Evolutionary conservation across 2,888 invertebrate genomes (phyloP).

Genomic region (Zaprionus lineosus): DNA sequence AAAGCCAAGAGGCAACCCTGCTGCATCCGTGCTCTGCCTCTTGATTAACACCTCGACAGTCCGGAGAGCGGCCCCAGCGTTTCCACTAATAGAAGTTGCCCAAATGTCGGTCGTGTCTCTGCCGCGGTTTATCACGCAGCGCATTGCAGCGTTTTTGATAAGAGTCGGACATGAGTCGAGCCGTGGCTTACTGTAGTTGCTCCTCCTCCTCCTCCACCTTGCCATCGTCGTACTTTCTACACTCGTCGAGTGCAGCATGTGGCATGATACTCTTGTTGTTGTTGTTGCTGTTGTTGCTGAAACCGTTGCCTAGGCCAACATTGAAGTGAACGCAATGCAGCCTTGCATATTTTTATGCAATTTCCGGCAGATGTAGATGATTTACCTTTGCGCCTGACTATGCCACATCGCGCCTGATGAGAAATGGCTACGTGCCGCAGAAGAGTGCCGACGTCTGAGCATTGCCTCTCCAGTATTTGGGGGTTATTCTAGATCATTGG

Average conservation of each 20-base stretch:
- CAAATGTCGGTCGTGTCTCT: slow-evolving; percentile 71
- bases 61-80: neutral
- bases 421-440: slow-evolving; percentile 67
- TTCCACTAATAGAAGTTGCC: slow-evolving; percentile 61
- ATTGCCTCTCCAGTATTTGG: slow-evolving; percentile 32
- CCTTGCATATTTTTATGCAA: slow-evolving; percentile 73
- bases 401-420: slow-evolving; percentile 54
- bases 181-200: slow-evolving; percentile 56
- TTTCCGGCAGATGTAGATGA: slow-evolving; percentile 78
- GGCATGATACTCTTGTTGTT: slow-evolving; percentile 31
- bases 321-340: slow-evolving; percentile 55
- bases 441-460: slow-evolving; percentile 30
- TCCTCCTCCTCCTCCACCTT: neutral
- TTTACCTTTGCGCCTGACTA: slow-evolving; percentile 58
- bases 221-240: too few relatives aligned
- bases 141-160: slow-evolving; percentile 61
- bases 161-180: slow-evolving; percentile 59
- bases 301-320: slow-evolving; percentile 30
- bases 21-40: slow-evolving; percentile 32
- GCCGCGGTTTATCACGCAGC: slow-evolving; percentile 71
- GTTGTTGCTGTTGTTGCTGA: slow-evolving; percentile 4
- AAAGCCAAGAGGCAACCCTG: neutral
- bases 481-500: too few relatives aligned
- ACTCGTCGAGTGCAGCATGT: slow-evolving; percentile 13
- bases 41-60: slow-evolving; percentile 61